These are phyloP conservation scores for Epistrophella euchroma DNA, from an alignment of 2,888 invertebrate species.

Conservation along the genomic window DNA sequence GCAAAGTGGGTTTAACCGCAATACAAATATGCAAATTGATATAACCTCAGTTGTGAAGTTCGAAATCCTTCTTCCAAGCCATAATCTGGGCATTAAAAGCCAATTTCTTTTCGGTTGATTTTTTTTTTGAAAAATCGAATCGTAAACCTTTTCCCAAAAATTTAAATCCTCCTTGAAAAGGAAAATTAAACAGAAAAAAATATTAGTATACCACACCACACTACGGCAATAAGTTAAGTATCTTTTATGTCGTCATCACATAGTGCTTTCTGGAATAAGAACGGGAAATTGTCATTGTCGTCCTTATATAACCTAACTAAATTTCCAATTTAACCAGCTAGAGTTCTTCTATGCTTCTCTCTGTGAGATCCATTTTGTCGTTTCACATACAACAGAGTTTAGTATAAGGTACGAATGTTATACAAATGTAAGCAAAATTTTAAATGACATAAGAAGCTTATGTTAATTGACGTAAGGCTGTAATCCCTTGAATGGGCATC, in stretches of 20 bases:
- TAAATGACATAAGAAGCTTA: slow-evolving; percentile 77
- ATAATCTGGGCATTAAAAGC: slow-evolving; percentile 71
- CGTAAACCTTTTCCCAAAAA: slow-evolving; percentile 44
- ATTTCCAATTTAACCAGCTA: slow-evolving; percentile 30
- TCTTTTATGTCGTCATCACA: slow-evolving; percentile 66
- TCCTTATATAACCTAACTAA: slow-evolving; percentile 58
- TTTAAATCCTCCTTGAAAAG: slow-evolving; percentile 53
- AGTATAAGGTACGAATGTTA: slow-evolving; percentile 16
- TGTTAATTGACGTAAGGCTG: slow-evolving; percentile 77
- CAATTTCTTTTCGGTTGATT: slow-evolving; percentile 60
- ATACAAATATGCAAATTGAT: slow-evolving; percentile 74
- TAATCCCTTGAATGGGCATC: slow-evolving; percentile 76
- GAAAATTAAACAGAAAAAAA: slow-evolving; percentile 26
- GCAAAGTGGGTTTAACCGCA: slow-evolving; percentile 66
- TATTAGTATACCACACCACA: slow-evolving; percentile 20
- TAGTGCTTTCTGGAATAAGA: slow-evolving; percentile 11
- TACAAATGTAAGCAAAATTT: slow-evolving; percentile 76
- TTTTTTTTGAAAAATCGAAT: background rate
- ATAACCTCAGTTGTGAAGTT: slow-evolving; percentile 58
- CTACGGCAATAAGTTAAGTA: slow-evolving; percentile 67
- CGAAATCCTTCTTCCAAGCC: slow-evolving; percentile 49
- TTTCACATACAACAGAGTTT: background rate
- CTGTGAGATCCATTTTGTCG: slow-evolving; percentile 32
- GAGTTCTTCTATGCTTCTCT: slow-evolving; percentile 2
- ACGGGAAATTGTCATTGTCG: slow-evolving; percentile 20